Percentiles rank a stretch among this genome's conserved stretches.
Evolutionary conservation across 2,113 vertebrate species (phyloP).

Genomic region (Jaculus jaculus): DNA sequence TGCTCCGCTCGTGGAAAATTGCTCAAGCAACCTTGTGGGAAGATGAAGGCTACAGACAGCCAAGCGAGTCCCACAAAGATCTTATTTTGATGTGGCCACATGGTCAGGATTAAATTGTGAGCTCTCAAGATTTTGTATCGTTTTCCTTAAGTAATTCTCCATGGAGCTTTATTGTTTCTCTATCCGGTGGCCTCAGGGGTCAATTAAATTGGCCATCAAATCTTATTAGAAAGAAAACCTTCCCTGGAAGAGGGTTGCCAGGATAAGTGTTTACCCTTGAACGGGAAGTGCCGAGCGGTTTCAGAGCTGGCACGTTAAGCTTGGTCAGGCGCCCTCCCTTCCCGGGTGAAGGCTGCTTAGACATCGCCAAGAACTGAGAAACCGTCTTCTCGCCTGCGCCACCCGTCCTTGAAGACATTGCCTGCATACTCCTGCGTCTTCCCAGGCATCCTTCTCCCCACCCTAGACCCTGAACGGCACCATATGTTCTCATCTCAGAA

Average conservation of each 20-base stretch:
- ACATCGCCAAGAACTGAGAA: not conserved
- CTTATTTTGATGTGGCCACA: not conserved
- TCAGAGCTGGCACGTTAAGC: not conserved
- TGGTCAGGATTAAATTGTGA: not conserved
- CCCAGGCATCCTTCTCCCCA: not conserved
- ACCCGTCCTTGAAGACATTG: constrained; percentile 50
- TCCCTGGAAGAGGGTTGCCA: not conserved
- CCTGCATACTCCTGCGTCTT: constrained; percentile 20
- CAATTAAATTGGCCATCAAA: constrained; percentile 49
- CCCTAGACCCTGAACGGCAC: not conserved
- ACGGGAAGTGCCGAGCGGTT: not conserved
- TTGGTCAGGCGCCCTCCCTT: not conserved
- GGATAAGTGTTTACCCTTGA: constrained; percentile 9
- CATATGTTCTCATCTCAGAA: constrained; percentile 36
- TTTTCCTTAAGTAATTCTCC: constrained; percentile 28
- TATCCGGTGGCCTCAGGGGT: not conserved
- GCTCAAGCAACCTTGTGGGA: not conserved
- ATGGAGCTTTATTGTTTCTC: constrained; percentile 20
- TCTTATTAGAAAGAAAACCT: constrained; percentile 38
- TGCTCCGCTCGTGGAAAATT: not conserved
- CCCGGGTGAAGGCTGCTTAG: constrained; percentile 9
- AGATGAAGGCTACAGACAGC: not conserved
- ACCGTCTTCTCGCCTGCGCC: not conserved
- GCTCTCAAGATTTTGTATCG: constrained; percentile 8
- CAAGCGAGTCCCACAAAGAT: not conserved